phyloP scores from a whole-genome alignment of 2,113 vertebrate genomes.

The Smithornis capensis region DNA sequence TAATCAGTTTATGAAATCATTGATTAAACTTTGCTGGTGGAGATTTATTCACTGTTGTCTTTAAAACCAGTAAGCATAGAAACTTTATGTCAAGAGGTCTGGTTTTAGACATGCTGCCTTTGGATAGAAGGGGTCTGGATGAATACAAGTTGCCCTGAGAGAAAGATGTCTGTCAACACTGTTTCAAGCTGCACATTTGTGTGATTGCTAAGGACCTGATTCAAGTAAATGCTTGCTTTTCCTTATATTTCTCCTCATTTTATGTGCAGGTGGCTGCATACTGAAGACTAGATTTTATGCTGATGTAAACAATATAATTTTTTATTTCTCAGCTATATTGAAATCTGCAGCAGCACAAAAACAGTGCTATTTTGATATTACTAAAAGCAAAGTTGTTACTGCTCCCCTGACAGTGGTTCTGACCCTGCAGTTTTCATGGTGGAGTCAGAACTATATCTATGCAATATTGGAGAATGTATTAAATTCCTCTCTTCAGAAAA shows the following conservation, averaged over 20 bases:
- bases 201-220: background rate
- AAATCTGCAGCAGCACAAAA: slow-evolving; percentile 7
- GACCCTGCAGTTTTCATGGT: slow-evolving; percentile 22
- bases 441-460: background rate
- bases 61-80: background rate
- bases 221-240: slow-evolving; percentile 3
- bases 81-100: background rate
- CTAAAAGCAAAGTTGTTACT: slow-evolving; percentile 7
- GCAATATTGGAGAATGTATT: background rate
- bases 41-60: background rate
- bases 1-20: background rate
- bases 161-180: background rate
- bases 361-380: background rate
- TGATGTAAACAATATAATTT: slow-evolving; percentile 34
- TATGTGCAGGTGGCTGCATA: slow-evolving; percentile 25
- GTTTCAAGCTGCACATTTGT: background rate
- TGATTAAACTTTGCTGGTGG: background rate
- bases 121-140: background rate
- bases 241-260: background rate
- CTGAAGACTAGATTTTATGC: slow-evolving; percentile 2
- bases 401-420: background rate
- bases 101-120: background rate
- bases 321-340: slow-evolving; percentile 17
- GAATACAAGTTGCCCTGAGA: background rate
- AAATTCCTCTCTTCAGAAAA: slow-evolving; percentile 10